Conservation (phyloP, 2,113 vertebrate genomes). For the Pyxicephalus adspersus region DNA sequence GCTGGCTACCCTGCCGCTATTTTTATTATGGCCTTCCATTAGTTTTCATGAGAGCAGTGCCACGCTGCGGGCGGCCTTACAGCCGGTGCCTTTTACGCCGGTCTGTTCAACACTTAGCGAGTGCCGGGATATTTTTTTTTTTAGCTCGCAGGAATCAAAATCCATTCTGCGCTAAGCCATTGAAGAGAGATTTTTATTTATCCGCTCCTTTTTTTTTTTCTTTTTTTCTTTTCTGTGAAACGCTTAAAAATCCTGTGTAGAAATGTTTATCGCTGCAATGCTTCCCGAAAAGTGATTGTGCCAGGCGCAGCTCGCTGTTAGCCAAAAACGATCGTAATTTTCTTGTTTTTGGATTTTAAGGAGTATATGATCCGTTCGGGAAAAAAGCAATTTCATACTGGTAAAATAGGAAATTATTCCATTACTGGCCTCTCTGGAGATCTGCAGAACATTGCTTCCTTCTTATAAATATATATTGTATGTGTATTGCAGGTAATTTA, state of each 20-base stretch:
- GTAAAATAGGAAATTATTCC: neutral
- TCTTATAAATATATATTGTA: neutral
- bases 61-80: slow-evolving; percentile 8
- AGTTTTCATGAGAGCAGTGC: slow-evolving; percentile 52
- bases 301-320: too few species aligned
- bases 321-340: too few species aligned
- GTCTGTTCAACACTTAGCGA: slow-evolving; percentile 40
- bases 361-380: too few species aligned
- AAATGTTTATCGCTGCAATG: too few species aligned
- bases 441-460: neutral
- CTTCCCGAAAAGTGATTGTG: too few species aligned
- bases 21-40: slow-evolving; percentile 53
- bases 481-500: too few species aligned
- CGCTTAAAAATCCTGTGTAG: too few species aligned
- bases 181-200: slow-evolving; percentile 20
- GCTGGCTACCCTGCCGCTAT: slow-evolving; percentile 22
- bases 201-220: neutral
- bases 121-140: slow-evolving; percentile 5
- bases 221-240: too few species aligned
- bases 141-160: slow-evolving; percentile 2
- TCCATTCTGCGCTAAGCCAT: slow-evolving; percentile 8
- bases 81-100: slow-evolving; percentile 14
- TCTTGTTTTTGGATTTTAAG: too few species aligned
- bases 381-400: too few species aligned
- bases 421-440: neutral